Base-by-base conservation (phyloP, 2,797 vertebrate species). In the Lutjanus campechanus region DNA sequence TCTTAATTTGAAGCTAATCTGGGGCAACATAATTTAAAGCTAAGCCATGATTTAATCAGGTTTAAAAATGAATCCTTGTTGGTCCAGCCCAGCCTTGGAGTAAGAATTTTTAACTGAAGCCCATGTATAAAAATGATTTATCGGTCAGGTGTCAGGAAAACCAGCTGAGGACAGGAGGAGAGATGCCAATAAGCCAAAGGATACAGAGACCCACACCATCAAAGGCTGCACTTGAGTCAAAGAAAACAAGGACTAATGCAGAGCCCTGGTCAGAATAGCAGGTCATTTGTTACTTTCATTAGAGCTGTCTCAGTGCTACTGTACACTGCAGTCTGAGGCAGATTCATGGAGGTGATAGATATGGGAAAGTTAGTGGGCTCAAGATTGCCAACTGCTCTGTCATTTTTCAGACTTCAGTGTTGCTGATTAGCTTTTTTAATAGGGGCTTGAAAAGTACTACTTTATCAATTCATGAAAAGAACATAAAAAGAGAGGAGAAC, bases 261-360 rank as follows among this genome's bases (percentile, higher is more conserved):
- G 77, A 85, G 81, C 64, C 53, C 72, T 64, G 80, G 75, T 88
- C 73, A 75, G 76, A 77, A 81, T 72, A 88, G 86, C 83, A 86
- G 88, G 77, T 77, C 60, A 76, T 90, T 85, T 82, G 84, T 90
- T 85, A 83, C 75, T 87, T 87, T 88, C 85, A 89, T 81, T 85
- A 79, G 56, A 79, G 74, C 69, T 78, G 85, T 77, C 86, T 84
- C 51, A 3, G 54, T 44, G 47, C 69, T 53, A 81, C 78, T 81
- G 77, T 84, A 85, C 80, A 60, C 49, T 69, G 83, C 83, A 77
- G 77, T 66, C 69, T 64, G 58, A 72, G 68, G 79, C 86, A 83
- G 79, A 91, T 85, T 88, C 66, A 69, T 63, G 15, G n/a, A 64
- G 73, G 66, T 75, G 75, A 77, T 46, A 72, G 83, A 84, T 74